Conservation (phyloP, 2,888 invertebrate species). For the Megaustenia siamemsis region DNA sequence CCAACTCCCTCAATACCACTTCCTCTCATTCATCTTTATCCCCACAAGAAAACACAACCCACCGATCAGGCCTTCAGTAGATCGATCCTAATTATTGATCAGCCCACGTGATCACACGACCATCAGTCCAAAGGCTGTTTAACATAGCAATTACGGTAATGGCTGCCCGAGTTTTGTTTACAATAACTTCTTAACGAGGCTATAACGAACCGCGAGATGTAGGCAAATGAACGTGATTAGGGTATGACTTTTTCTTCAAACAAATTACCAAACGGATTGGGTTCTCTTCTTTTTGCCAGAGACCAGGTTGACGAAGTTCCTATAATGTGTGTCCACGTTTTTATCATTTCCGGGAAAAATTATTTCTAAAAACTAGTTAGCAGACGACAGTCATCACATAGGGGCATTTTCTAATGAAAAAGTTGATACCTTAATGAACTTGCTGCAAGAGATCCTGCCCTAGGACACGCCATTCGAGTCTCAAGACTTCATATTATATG, state of each 20-base stretch:
- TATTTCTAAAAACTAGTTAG: constrained; percentile 1
- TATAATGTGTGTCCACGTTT: constrained; percentile 30
- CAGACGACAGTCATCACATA: neutral
- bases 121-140: neutral
- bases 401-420: constrained; percentile 4
- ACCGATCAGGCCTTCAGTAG: neutral
- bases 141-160: constrained; percentile 34
- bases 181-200: constrained; percentile 49
- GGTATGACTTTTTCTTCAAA: constrained; percentile 34
- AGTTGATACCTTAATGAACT: constrained; percentile 11
- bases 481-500: neutral
- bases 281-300: neutral
- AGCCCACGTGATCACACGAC: neutral
- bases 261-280: constrained; percentile 38
- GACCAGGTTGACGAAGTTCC: neutral
- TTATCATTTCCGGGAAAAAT: no score
- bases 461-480: neutral
- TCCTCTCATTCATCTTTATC: no score
- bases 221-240: constrained; percentile 34
- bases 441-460: neutral
- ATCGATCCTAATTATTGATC: no score
- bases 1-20: no score
- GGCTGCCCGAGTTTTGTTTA: constrained; percentile 38
- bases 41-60: no score
- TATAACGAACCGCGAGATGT: constrained; percentile 34